A percentile compares a stretch with the other conserved stretches of the same genome.
These are phyloP conservation scores for Sitta europaea DNA, from an alignment of 2,113 vertebrate species.

Conservation along the genomic window DNA sequence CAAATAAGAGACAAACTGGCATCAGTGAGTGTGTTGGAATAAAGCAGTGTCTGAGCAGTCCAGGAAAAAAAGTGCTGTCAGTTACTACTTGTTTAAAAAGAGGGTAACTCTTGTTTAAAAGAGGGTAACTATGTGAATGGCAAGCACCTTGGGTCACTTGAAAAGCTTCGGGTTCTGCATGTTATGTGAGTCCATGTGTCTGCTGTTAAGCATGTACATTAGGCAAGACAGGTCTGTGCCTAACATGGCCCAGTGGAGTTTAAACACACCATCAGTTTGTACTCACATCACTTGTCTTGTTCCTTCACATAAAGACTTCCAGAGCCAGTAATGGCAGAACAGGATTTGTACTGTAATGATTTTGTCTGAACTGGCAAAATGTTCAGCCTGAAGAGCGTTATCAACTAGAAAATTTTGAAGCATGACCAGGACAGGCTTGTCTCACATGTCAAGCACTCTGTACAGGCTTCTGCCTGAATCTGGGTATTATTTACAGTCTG, in stretches of 20 bases:
- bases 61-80: not conserved
- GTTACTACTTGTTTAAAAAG: not conserved
- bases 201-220: not conserved
- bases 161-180: not conserved
- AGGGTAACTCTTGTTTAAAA: not conserved
- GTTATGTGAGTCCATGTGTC: not conserved
- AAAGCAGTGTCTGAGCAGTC: not conserved
- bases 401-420: not conserved
- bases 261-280: not conserved
- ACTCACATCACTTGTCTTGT: not conserved
- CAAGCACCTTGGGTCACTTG: not conserved
- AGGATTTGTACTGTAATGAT: not conserved
- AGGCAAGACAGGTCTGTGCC: not conserved
- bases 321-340: not conserved
- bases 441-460: not conserved
- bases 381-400: not conserved
- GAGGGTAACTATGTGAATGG: not conserved
- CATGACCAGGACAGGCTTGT: not conserved
- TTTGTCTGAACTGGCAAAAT: not conserved
- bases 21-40: not conserved
- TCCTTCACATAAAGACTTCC: not conserved
- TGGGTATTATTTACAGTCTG: not conserved
- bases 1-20: not conserved
- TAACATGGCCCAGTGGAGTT: not conserved
- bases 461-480: not conserved